Conservation (phyloP, 1,140 invertebrate genomes). For the Leptinotarsa defecta region DNA sequence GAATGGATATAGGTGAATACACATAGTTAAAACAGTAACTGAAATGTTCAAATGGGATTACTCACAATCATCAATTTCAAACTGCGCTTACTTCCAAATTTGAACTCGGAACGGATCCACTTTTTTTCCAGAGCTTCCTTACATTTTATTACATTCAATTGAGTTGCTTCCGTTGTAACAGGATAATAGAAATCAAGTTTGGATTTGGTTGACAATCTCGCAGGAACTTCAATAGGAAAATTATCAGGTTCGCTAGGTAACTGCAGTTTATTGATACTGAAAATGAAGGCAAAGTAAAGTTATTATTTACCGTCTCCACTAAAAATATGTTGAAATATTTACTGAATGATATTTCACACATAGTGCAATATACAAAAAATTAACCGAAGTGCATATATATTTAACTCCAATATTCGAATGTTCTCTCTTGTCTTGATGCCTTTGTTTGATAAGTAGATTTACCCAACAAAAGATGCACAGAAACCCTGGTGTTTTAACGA, state of each 20-base stretch:
- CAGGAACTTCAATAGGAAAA: constrained; percentile 14
- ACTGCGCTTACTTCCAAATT: constrained; percentile 17
- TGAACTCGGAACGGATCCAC: not conserved
- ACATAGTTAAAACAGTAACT: not conserved
- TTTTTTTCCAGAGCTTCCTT: constrained; percentile 15
- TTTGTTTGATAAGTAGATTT: too few relatives aligned
- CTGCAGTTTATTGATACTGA: constrained; percentile 1
- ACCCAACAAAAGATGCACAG: too few relatives aligned
- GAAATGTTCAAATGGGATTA: not conserved
- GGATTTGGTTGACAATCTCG: not conserved
- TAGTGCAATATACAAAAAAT: too few relatives aligned
- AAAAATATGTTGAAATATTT: not conserved
- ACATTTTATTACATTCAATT: constrained; percentile 14
- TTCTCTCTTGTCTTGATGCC: too few relatives aligned
- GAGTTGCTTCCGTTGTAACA: not conserved
- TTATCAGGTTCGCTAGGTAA: constrained; percentile 1
- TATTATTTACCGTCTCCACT: not conserved
- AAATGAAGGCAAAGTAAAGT: not conserved
- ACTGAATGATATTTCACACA: not conserved
- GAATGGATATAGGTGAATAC: too few relatives aligned
- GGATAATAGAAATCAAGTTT: constrained; percentile 12
- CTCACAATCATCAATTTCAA: constrained; percentile 9
- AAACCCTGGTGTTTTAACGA: too few relatives aligned
- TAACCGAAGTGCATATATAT: too few relatives aligned
- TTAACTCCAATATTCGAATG: too few relatives aligned